Base-by-base conservation (phyloP, 2,113 vertebrate species). In the Alethe castanea region DNA sequence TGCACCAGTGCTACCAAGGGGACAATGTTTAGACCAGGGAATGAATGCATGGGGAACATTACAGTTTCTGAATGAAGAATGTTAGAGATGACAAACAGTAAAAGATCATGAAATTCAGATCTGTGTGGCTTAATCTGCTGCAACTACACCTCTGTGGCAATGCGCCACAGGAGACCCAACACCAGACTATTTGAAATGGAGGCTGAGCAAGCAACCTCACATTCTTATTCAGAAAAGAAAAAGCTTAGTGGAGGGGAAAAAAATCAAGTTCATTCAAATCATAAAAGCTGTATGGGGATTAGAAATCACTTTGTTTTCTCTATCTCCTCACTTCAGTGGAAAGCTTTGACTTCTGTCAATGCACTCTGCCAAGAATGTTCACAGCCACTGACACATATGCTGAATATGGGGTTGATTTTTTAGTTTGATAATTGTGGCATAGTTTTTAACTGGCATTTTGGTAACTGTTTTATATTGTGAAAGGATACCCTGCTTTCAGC, bases 51-150 rank as follows among this genome's bases (percentile, higher is more conserved):
- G 26, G 83, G 84, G 89, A 96, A 38, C 16, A 73, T 91, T 86
- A 86, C 29, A 66, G 57, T 60, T 87, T 83, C 87, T 89, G 71
- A 95, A 88, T 85, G 76, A 95, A 90, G 47, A 54, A 64, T 73
- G 65, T 35, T 91, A 67, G 91, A 90, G 89, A 94, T 94, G 94
- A 96, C 78, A 97, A 88, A 95, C 91, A 97, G 90, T 88, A 96
- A 97, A 64, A 86, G 79, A 97, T 97, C 92, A 95, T 96, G 93
- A 96, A 95, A 94, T 97, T 90, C 94, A 95, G 90, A 95, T 96
- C 78, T 90, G 50, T 90, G 69, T 85, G 72, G 78, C 50, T 91
- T 86, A 93, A 93, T 91, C 85, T 88, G 64, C 74, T 94, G 69
- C 69, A 95, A 94, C 45, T 78, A 77, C 66, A 76, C 77, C 71